Percentiles rank a stretch among this genome's conserved stretches.
phyloP scores from a whole-genome alignment of 2,113 vertebrate species.

The Alaudala cheleensis region DNA sequence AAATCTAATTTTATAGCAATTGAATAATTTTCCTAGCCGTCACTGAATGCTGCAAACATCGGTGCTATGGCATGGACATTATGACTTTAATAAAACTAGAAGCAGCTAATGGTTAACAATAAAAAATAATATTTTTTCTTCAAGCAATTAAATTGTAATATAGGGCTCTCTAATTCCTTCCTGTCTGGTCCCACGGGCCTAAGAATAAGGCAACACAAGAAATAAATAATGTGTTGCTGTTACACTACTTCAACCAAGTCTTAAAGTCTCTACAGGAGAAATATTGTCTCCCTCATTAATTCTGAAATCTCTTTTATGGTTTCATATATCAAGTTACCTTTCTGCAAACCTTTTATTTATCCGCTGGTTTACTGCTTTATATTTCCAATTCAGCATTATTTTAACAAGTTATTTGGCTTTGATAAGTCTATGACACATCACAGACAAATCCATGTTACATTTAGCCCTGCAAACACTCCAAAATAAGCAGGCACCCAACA shows the following conservation, averaged over 20 bases:
- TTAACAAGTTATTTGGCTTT: conserved; percentile 53
- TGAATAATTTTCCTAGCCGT: background rate
- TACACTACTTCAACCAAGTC: conserved; percentile 63
- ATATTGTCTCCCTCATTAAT: conserved; percentile 65
- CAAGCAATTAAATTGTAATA: conserved; percentile 80
- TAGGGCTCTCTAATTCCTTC: conserved; percentile 78
- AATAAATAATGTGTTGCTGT: conserved; percentile 72
- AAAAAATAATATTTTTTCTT: conserved; percentile 82
- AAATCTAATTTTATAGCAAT: background rate
- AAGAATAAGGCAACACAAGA: conserved; percentile 72
- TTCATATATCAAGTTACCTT: conserved; percentile 65
- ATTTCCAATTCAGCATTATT: conserved; percentile 60
- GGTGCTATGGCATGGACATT: conserved; percentile 18
- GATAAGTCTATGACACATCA: background rate
- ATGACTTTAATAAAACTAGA: conserved; percentile 72
- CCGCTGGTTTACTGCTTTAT: background rate
- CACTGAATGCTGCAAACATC: background rate
- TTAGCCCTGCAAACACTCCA: background rate
- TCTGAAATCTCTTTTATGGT: conserved; percentile 62
- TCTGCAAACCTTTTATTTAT: conserved; percentile 51
- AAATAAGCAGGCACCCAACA: background rate
- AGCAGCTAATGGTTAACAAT: conserved; percentile 76
- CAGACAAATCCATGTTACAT: background rate
- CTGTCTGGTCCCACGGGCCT: conserved; percentile 71
- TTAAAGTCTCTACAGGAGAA: conserved; percentile 60